Conservation (phyloP, 2,888 invertebrate species). For the Acrobasis suavella region DNA sequence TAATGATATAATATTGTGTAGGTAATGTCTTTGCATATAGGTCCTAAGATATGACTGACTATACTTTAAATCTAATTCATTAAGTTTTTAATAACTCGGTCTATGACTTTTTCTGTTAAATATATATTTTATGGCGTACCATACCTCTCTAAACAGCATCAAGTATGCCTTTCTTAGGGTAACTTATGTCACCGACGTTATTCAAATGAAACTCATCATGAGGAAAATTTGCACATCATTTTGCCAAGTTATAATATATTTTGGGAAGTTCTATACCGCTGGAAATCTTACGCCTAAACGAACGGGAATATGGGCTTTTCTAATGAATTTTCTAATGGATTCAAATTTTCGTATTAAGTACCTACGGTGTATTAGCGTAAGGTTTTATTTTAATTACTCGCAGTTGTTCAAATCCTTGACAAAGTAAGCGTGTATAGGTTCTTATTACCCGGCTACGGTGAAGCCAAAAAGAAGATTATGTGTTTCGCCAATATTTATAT, state of each 20-base stretch:
- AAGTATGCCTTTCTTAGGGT: conserved; percentile 20
- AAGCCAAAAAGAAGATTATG: too few species aligned
- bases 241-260: conserved; percentile 29
- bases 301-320: conserved; percentile 5
- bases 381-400: neutral
- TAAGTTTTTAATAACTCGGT: too few species aligned
- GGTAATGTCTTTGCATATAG: too few species aligned
- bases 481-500: too few species aligned
- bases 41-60: too few species aligned
- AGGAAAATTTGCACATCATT: conserved; percentile 33
- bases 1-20: too few species aligned
- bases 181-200: conserved; percentile 30
- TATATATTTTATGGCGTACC: neutral
- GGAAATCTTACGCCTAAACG: conserved; percentile 8
- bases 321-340: conserved; percentile 21
- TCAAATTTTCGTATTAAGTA: conserved; percentile 12
- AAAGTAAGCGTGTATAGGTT: too few species aligned
- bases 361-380: neutral
- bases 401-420: too few species aligned
- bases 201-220: conserved; percentile 31
- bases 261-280: conserved; percentile 14
- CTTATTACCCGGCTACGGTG: too few species aligned
- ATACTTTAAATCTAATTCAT: too few species aligned
- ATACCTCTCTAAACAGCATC: neutral
- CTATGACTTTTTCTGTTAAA: neutral